A percentile compares a stretch with the other conserved stretches of the same genome.
phyloP scores from a whole-genome alignment of 2,888 invertebrate species.

The Halictus ligatus region DNA sequence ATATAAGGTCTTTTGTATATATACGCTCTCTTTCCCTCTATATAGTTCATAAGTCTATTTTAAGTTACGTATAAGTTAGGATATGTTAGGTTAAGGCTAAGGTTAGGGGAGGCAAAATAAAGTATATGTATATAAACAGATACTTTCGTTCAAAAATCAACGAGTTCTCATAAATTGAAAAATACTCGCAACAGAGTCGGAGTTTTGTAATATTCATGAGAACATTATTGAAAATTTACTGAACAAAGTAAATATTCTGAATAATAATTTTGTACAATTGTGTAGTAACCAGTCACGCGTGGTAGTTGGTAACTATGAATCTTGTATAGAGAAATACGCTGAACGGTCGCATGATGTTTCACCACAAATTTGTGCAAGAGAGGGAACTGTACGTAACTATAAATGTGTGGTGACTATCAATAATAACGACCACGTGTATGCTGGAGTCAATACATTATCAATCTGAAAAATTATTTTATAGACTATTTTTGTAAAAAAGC shows the following conservation, averaged over 20 bases:
- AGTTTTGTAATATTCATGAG: too few species aligned
- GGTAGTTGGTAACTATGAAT: background rate
- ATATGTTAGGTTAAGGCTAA: too few species aligned
- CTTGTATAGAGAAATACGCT: background rate
- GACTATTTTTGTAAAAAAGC: conserved; percentile 4
- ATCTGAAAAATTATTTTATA: conserved; percentile 1
- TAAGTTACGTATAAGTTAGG: too few species aligned
- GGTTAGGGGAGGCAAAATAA: too few species aligned
- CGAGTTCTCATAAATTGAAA: too few species aligned
- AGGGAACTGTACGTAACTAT: conserved; percentile 3
- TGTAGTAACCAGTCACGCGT: conserved; percentile 13
- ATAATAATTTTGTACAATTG: background rate
- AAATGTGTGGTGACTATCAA: conserved; percentile 18
- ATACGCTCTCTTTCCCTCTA: too few species aligned
- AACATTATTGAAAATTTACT: too few species aligned
- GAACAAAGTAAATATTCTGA: background rate
- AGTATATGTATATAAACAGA: too few species aligned
- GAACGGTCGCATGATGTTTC: background rate
- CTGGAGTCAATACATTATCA: background rate
- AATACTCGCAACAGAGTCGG: too few species aligned
- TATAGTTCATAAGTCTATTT: too few species aligned
- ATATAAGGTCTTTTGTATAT: too few species aligned
- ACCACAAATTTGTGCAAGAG: background rate
- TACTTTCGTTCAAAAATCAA: too few species aligned
- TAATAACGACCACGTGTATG: conserved; percentile 41